Conservation (phyloP, 2,113 vertebrate genomes). For the Mesoclemmys tuberculata region DNA sequence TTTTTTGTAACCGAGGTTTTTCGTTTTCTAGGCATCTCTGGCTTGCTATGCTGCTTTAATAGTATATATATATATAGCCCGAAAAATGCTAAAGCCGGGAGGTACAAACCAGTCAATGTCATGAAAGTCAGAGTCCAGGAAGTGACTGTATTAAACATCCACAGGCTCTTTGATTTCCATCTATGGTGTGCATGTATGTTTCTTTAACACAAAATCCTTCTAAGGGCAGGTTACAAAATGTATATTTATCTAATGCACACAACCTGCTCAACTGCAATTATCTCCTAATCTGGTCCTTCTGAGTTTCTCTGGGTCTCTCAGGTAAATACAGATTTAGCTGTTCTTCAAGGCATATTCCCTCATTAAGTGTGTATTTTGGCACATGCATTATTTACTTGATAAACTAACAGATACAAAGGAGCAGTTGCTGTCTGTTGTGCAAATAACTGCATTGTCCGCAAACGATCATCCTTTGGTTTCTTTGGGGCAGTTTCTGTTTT, state of each 20-base stretch:
- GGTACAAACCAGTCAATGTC: neutral
- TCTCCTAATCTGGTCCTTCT: conserved; percentile 81
- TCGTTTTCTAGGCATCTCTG: neutral
- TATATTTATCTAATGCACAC: conserved; percentile 79
- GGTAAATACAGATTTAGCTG: conserved; percentile 83
- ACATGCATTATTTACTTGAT: conserved; percentile 82
- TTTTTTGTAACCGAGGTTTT: conserved; percentile 21
- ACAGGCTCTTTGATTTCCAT: conserved; percentile 21
- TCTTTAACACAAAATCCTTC: conserved; percentile 28
- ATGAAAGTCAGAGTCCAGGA: neutral
- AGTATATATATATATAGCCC: neutral
- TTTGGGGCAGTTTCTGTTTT: rapidly evolving
- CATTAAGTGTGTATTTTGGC: conserved; percentile 86
- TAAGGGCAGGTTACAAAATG: conserved; percentile 75
- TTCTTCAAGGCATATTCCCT: conserved; percentile 82
- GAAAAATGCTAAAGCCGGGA: rapidly evolving
- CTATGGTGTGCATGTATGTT: neutral
- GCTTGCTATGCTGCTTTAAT: neutral
- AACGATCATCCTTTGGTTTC: rapidly evolving
- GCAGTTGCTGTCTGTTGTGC: conserved; percentile 77
- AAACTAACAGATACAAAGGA: conserved; percentile 78
- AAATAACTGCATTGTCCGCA: conserved; percentile 67
- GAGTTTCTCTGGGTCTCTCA: conserved; percentile 79
- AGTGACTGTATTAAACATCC: neutral
- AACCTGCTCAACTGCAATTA: conserved; percentile 79